Conservation (phyloP, 2,113 vertebrate genomes). For the Centrocercus urophasianus region DNA sequence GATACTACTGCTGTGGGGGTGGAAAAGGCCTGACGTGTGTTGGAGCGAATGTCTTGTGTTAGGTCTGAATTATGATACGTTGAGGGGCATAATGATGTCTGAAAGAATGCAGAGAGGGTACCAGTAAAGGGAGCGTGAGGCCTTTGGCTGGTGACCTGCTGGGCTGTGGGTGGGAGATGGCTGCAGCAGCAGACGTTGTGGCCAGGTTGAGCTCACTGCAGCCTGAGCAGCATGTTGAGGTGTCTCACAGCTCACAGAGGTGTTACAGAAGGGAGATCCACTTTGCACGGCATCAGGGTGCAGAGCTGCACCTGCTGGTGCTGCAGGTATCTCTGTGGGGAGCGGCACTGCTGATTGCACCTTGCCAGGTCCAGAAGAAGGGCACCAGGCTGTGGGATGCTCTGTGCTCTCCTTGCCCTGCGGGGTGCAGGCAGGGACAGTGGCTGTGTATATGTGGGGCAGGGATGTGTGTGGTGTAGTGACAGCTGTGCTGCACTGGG, state of each 20-base stretch:
- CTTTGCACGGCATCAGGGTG: neutral
- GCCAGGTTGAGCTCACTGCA: neutral
- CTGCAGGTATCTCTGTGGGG: accelerated
- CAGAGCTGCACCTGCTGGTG: neutral
- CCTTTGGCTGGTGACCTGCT: neutral
- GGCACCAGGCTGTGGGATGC: accelerated
- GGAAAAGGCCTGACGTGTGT: neutral
- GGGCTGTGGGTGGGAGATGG: neutral
- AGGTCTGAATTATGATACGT: neutral
- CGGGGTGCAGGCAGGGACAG: neutral
- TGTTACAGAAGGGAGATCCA: neutral
- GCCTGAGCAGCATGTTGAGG: neutral
- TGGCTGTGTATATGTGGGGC: neutral
- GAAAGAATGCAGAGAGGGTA: neutral
- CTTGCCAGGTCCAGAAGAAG: neutral
- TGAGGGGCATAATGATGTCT: neutral
- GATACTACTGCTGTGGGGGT: neutral
- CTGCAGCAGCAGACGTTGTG: neutral
- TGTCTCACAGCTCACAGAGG: neutral
- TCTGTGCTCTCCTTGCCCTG: neutral
- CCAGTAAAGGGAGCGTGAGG: accelerated
- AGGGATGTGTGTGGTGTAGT: accelerated
- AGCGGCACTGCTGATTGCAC: accelerated
- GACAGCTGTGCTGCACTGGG: neutral
- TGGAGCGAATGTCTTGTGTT: neutral